These are phyloP conservation scores for Benthosema pterotum DNA, from an alignment of 2,797 vertebrate species.

Conservation along the genomic window DNA sequence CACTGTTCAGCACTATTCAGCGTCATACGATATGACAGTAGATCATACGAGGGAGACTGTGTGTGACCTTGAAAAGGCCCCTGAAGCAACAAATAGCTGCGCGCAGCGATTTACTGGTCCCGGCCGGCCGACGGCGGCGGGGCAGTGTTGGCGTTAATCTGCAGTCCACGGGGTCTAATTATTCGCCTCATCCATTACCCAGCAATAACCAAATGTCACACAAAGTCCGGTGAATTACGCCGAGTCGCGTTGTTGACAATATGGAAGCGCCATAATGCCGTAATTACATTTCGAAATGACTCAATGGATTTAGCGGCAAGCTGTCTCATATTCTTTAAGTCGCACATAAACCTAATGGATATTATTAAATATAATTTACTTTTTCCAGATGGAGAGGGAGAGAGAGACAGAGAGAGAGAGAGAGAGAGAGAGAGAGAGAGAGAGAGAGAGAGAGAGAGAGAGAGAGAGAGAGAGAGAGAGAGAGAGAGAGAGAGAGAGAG, in stretches of 20 bases:
- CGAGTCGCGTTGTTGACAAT: constrained; percentile 19
- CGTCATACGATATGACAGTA: too few species aligned
- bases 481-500: too few species aligned
- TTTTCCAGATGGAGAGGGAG: constrained; percentile 69
- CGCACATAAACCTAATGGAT: constrained; percentile 65
- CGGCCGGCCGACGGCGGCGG: background rate
- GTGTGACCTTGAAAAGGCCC: too few species aligned
- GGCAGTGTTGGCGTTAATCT: background rate
- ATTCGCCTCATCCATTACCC: constrained; percentile 17
- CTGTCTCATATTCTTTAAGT: constrained; percentile 54
- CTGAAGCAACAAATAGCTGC: too few species aligned
- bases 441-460: constrained; percentile 22
- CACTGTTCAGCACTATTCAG: too few species aligned
- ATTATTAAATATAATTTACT: constrained; percentile 69
- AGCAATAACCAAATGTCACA: constrained; percentile 25
- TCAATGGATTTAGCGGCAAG: constrained; percentile 48
- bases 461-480: background rate
- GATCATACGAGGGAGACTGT: too few species aligned
- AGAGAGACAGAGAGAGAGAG: background rate
- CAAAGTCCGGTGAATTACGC: constrained; percentile 15
- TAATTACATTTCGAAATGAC: constrained; percentile 39
- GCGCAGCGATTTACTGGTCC: too few species aligned
- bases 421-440: constrained; percentile 18
- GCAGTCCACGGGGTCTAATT: constrained; percentile 1
- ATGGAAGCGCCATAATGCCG: constrained; percentile 28